phyloP scores from a whole-genome alignment of 1,140 invertebrate species.

The Kradibia gibbosae region DNA sequence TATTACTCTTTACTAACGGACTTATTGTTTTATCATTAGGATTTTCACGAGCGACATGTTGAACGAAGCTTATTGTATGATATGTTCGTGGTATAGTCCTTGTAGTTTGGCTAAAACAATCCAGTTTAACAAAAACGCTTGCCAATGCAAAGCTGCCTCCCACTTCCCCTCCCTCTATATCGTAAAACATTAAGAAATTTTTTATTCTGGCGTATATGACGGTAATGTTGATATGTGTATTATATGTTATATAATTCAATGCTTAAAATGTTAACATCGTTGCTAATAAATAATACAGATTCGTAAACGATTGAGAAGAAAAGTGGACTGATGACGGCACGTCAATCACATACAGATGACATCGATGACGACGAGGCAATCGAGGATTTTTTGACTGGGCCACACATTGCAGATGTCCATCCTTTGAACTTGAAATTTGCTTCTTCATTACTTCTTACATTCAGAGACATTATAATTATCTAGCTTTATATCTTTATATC shows the following conservation, averaged over 20 bases:
- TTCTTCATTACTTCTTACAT: not conserved
- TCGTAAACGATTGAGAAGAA: slow-evolving; percentile 40
- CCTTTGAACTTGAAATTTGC: not conserved
- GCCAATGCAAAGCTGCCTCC: not conserved
- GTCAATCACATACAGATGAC: not conserved
- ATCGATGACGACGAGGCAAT: slow-evolving; percentile 41
- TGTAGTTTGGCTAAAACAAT: not conserved
- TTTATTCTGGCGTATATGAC: not conserved
- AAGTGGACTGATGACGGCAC: not conserved
- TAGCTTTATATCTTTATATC: not conserved
- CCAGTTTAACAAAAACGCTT: not conserved
- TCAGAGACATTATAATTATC: too few species aligned
- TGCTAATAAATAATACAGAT: not conserved
- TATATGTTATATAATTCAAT: not conserved
- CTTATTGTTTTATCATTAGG: too few species aligned
- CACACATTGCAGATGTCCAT: not conserved
- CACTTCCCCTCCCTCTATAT: not conserved
- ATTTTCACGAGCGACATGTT: too few species aligned
- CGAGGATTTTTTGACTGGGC: slow-evolving; percentile 28
- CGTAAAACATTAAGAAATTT: not conserved
- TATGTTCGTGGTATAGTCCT: not conserved
- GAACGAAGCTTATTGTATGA: not conserved
- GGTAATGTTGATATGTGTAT: not conserved
- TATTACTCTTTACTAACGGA: too few species aligned
- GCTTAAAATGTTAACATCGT: not conserved